Evolutionary conservation across 2,888 invertebrate genomes (phyloP).

Genomic region (Cerceris ruficornis): DNA sequence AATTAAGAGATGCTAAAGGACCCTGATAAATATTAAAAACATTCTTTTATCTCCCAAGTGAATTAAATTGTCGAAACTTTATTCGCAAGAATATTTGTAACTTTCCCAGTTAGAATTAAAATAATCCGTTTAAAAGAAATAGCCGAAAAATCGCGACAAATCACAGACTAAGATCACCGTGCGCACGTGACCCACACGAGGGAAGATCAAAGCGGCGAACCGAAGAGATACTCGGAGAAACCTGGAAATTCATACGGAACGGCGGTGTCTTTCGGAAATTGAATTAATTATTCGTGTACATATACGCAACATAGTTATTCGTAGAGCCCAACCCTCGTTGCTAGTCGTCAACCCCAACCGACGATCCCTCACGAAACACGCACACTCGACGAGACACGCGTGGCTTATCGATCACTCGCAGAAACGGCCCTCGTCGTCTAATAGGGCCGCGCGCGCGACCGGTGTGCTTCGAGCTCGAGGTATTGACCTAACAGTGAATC

Average conservation of each 20-base stretch:
- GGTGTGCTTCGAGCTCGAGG: constrained; percentile 58
- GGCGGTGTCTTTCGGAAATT: constrained; percentile 35
- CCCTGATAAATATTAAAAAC: too few relatives aligned
- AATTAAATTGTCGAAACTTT: too few relatives aligned
- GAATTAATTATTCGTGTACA: constrained; percentile 63
- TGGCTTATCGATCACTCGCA: constrained; percentile 71
- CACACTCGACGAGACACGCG: constrained; percentile 51
- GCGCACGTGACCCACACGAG: not conserved
- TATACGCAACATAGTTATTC: constrained; percentile 38
- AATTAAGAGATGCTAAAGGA: too few relatives aligned
- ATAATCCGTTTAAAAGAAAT: too few relatives aligned
- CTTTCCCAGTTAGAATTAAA: too few relatives aligned
- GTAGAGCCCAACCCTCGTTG: constrained; percentile 44
- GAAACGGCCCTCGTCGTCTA: constrained; percentile 60
- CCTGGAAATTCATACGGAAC: not conserved
- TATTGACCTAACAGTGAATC: constrained; percentile 77
- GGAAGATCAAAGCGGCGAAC: not conserved
- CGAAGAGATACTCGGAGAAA: not conserved
- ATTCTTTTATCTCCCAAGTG: too few relatives aligned
- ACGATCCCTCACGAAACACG: constrained; percentile 50
- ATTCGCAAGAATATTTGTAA: too few relatives aligned
- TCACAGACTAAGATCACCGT: too few relatives aligned
- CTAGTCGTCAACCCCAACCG: constrained; percentile 51
- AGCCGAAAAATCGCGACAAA: too few relatives aligned
- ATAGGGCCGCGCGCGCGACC: constrained; percentile 43